A percentile compares a stretch with the other conserved stretches of the same genome.
phyloP scores from a whole-genome alignment of 2,113 vertebrate genomes.

The Etia nguti region DNA sequence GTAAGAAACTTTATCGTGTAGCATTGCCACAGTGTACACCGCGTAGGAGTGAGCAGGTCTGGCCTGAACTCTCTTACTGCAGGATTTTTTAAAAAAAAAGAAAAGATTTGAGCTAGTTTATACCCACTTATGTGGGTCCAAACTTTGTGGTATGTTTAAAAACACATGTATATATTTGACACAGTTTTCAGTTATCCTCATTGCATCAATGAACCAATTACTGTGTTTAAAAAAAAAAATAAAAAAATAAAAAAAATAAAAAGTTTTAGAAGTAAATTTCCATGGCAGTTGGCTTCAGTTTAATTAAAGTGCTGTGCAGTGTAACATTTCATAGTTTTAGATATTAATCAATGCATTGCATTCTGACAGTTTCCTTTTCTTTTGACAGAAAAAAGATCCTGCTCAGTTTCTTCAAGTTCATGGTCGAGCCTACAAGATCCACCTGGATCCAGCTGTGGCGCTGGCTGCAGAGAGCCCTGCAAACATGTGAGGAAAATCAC shows the following conservation, averaged over 20 bases:
- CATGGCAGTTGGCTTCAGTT: not conserved
- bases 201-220: not conserved
- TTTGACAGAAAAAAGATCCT: conserved; percentile 87
- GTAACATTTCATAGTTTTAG: not conserved
- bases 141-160: not conserved
- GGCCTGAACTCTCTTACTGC: not conserved
- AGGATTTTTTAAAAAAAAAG: rapidly evolving
- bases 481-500: conserved; percentile 82
- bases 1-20: conserved; percentile 65
- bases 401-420: conserved; percentile 96
- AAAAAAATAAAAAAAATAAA: too few species aligned
- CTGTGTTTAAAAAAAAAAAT: not conserved
- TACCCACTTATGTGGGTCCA: not conserved
- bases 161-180: not conserved
- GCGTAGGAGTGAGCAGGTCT: not conserved
- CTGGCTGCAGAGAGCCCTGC: conserved; percentile 90
- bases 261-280: not conserved
- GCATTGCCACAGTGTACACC: not conserved
- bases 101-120: not conserved
- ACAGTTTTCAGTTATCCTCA: not conserved
- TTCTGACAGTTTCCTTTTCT: not conserved
- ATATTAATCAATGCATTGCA: not conserved
- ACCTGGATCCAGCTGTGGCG: conserved; percentile 90
- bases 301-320: not conserved
- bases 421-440: conserved; percentile 90